Conservation (phyloP, 2,888 invertebrate species). For the Mythimna ferrago region DNA sequence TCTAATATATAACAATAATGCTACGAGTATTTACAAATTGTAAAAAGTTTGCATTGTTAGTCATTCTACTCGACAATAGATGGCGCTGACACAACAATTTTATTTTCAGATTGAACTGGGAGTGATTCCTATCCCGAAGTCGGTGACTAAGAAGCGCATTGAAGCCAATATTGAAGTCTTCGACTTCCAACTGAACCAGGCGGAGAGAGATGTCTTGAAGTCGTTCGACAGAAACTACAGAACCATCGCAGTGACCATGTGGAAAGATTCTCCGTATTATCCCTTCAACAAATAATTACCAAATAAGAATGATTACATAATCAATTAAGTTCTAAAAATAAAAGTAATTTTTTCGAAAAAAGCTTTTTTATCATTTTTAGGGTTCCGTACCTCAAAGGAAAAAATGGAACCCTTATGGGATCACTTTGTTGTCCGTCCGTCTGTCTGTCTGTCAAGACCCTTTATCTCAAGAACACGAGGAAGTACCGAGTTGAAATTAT, state of each 20-base stretch:
- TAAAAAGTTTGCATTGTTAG: not conserved
- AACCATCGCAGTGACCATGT: slow-evolving; percentile 68
- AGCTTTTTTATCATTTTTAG: not conserved
- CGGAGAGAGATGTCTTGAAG: slow-evolving; percentile 71
- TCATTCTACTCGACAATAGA: slow-evolving; percentile 18
- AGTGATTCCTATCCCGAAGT: slow-evolving; percentile 82
- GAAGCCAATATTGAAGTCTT: slow-evolving; percentile 80
- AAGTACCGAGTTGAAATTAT: no score
- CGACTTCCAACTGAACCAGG: slow-evolving; percentile 76
- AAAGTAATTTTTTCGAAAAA: not conserved
- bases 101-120: slow-evolving; percentile 79
- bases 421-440: no score
- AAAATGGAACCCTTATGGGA: no score
- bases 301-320: no score
- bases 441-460: no score
- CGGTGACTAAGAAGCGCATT: slow-evolving; percentile 73
- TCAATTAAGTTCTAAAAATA: not conserved
- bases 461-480: no score
- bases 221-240: slow-evolving; percentile 76
- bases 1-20: no score
- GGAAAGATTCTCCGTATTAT: slow-evolving; percentile 74
- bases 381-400: no score
- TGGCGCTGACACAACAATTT: slow-evolving; percentile 25
- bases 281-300: slow-evolving; percentile 66
- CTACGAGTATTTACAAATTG: no score